Percentiles rank a stretch among this genome's conserved stretches.
phyloP scores from a whole-genome alignment of 1,140 invertebrate species.

The Leptinotarsa defecta region DNA sequence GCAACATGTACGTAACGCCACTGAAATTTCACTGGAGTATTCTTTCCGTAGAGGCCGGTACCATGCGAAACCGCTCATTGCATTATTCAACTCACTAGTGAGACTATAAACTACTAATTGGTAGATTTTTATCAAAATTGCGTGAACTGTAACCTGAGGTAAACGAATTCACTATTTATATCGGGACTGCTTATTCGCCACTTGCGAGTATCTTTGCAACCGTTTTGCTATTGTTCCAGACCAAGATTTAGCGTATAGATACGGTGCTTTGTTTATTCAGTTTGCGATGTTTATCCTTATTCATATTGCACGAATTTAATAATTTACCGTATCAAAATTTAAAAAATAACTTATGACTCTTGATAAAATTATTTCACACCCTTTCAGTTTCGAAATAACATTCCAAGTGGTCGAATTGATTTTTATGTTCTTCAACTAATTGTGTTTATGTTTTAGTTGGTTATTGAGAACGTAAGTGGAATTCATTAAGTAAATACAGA shows the following conservation, averaged over 20 bases:
- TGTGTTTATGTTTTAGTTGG: too few relatives aligned
- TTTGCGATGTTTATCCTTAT: background rate
- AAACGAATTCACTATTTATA: conserved; percentile 42
- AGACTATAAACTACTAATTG: conserved; percentile 50
- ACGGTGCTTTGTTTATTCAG: background rate
- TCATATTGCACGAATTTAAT: too few relatives aligned
- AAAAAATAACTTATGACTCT: too few relatives aligned
- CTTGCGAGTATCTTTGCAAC: conserved; percentile 26
- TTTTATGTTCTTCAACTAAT: too few relatives aligned
- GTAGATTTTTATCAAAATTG: conserved; percentile 49
- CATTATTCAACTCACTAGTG: conserved; percentile 42
- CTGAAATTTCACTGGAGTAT: conserved; percentile 6
- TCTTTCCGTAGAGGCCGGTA: conserved; percentile 15
- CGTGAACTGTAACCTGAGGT: conserved; percentile 50
- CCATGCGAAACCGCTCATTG: conserved; percentile 25
- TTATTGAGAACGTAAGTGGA: too few relatives aligned
- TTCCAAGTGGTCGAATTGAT: too few relatives aligned
- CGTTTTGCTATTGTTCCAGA: conserved; percentile 32
- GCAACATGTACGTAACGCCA: conserved; percentile 2
- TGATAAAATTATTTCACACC: too few relatives aligned
- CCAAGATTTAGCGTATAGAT: background rate
- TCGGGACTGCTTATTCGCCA: conserved; percentile 27
- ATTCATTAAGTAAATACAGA: too few relatives aligned
- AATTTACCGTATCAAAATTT: too few relatives aligned
- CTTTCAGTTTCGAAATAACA: too few relatives aligned